Evolutionary conservation across 2,888 invertebrate species (phyloP), one percentile per base, ranked within the genome.

Genomic region (Epinotia ramella): DNA sequence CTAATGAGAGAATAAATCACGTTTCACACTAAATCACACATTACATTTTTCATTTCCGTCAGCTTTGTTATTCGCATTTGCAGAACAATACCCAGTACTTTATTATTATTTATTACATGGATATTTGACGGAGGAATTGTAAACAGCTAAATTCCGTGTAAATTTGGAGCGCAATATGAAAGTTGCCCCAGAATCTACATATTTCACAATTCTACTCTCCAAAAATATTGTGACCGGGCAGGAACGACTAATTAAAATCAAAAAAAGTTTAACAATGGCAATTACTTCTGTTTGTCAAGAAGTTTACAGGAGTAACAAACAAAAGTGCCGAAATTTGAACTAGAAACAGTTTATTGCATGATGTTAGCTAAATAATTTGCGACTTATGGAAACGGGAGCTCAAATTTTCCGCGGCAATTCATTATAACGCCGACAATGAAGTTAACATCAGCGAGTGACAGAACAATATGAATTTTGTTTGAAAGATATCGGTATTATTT

Each of bases 401-500:
- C 12, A 28, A n/a, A 62, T 49, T 59, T 56, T 28, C 49, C 18
- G 12, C 33, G 33, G 12, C 13, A 66, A 49, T 73, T 49, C 18
- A 49, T 67, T 57, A 73, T 60, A 57, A 33, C 53, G 13, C 18
- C 33, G n/a, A 57, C 57, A 56, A 56, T 11, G 57, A 59, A 57
- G 40, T 18, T 40, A 46, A 59, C 20, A 68, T 60, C 44, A 69
- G 24, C 12, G 13, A 60, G n/a, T 44, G 24, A 12, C 59, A 20
- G 16, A 69, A 60, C 69, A 60, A 46, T 73, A 73, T 18, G 53
- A 49, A 53, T 57, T 63, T 69, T 63, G 62, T 63, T 65, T 62
- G 56, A 18, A 24, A 28, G 57, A 73, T 62, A 60, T 63, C 56
- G 56, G 56, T 69, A 84, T 87, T 82, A 86, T 84, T 87, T 85